phyloP scores from a whole-genome alignment of 2,888 invertebrate species.

The Eristalis arbustorum region DNA sequence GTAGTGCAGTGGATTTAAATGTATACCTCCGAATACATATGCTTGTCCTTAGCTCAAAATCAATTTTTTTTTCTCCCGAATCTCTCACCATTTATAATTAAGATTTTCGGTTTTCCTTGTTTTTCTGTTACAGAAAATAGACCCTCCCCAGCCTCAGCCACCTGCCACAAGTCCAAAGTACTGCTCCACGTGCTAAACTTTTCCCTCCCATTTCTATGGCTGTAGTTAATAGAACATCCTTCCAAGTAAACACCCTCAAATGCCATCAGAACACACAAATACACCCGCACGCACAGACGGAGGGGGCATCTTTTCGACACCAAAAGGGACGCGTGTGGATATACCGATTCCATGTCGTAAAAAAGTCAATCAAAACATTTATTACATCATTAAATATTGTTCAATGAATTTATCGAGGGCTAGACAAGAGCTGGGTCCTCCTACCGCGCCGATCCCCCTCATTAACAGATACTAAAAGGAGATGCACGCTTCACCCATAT shows the following conservation, averaged over 20 bases:
- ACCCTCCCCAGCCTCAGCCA: neutral
- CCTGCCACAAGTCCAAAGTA: slow-evolving; percentile 13
- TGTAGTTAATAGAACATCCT: neutral
- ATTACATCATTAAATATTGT: slow-evolving; percentile 36
- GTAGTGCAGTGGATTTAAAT: too few relatives aligned
- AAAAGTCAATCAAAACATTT: slow-evolving; percentile 31
- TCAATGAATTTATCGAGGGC: slow-evolving; percentile 27
- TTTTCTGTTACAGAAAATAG: slow-evolving; percentile 1
- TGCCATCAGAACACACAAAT: neutral
- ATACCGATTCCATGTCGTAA: slow-evolving; percentile 20
- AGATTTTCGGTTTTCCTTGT: neutral
- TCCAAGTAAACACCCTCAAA: neutral
- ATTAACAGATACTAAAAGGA: slow-evolving; percentile 29
- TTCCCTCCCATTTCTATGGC: neutral
- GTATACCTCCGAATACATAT: too few relatives aligned
- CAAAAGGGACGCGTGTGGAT: slow-evolving; percentile 1
- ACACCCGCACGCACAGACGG: neutral
- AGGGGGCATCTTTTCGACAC: neutral
- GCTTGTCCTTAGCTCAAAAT: too few relatives aligned
- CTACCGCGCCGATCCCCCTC: neutral
- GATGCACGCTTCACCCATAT: slow-evolving; percentile 36
- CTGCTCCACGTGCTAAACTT: slow-evolving; percentile 18
- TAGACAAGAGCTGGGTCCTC: neutral
- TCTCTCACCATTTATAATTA: neutral
- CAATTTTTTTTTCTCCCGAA: too few relatives aligned